phyloP scores from a whole-genome alignment of 2,888 invertebrate species.

The Hyposoter dolosus region DNA sequence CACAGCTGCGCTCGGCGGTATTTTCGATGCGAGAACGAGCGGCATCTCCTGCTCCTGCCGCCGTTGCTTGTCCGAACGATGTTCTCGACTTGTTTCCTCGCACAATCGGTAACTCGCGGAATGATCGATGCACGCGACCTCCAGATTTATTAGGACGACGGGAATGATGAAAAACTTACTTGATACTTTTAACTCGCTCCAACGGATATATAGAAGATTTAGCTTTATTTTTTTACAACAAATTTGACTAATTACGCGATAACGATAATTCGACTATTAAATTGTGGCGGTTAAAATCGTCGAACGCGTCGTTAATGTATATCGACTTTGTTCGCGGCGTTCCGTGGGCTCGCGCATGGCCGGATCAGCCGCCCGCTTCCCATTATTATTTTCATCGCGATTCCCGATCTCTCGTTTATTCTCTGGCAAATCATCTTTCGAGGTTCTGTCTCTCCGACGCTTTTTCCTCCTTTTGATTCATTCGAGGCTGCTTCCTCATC shows the following conservation, averaged over 20 bases:
- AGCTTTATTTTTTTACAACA: slow-evolving; percentile 28
- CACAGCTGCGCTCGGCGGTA: slow-evolving; percentile 29
- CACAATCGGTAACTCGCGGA: neutral
- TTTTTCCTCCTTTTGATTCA: neutral
- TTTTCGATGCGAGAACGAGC: slow-evolving; percentile 23
- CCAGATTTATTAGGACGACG: slow-evolving; percentile 15
- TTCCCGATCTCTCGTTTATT: slow-evolving; percentile 10
- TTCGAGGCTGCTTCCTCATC: too few relatives aligned
- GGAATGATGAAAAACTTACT: too few relatives aligned
- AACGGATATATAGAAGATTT: slow-evolving; percentile 21
- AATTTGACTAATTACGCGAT: slow-evolving; percentile 51
- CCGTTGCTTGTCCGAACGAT: slow-evolving; percentile 28
- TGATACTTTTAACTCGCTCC: neutral
- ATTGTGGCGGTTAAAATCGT: slow-evolving; percentile 38
- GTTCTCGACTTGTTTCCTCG: slow-evolving; percentile 15
- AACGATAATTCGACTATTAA: slow-evolving; percentile 40
- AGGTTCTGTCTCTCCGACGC: neutral
- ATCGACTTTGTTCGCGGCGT: slow-evolving; percentile 68
- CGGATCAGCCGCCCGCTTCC: slow-evolving; percentile 60
- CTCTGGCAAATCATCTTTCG: slow-evolving; percentile 32
- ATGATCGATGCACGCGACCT: neutral
- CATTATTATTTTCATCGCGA: slow-evolving; percentile 38
- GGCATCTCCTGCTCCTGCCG: slow-evolving; percentile 39
- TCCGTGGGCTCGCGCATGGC: slow-evolving; percentile 62
- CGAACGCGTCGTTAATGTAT: slow-evolving; percentile 69